phyloP scores from a whole-genome alignment of 2,797 vertebrate genomes.

The Telmatherina bonti region DNA sequence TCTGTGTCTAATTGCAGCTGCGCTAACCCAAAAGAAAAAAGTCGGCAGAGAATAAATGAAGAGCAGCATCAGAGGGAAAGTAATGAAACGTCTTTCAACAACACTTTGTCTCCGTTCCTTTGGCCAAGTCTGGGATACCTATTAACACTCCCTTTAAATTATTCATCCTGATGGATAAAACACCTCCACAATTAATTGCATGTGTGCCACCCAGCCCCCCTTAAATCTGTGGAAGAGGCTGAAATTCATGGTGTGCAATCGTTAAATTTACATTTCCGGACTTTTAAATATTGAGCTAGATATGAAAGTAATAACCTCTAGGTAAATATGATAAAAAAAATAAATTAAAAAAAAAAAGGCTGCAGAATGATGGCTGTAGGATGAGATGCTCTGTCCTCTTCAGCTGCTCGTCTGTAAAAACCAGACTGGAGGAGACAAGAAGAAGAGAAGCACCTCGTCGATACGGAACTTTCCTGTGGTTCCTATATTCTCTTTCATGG shows the following conservation, averaged over 20 bases:
- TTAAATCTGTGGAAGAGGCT: slow-evolving; percentile 71
- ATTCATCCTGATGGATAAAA: slow-evolving; percentile 89
- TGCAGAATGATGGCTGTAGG: slow-evolving; percentile 49
- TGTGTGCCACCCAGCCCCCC: slow-evolving; percentile 74
- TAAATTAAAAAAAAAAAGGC: slow-evolving; percentile 42
- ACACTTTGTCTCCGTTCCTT: slow-evolving; percentile 83
- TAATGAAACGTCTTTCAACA: slow-evolving; percentile 83
- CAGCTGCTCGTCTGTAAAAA: slow-evolving; percentile 41
- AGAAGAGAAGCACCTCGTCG: slow-evolving; percentile 55
- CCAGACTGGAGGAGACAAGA: slow-evolving; percentile 51
- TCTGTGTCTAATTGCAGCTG: slow-evolving; percentile 34
- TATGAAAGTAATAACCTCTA: slow-evolving; percentile 60
- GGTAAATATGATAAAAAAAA: slow-evolving; percentile 65
- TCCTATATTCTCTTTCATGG: slow-evolving; percentile 84
- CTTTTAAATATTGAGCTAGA: slow-evolving; percentile 54
- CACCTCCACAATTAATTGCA: slow-evolving; percentile 87
- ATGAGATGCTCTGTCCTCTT: slow-evolving; percentile 60
- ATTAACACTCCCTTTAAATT: slow-evolving; percentile 87
- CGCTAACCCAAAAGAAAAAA: slow-evolving; percentile 62
- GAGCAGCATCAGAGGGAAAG: slow-evolving; percentile 75
- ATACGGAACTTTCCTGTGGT: slow-evolving; percentile 69
- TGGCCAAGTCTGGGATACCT: slow-evolving; percentile 82
- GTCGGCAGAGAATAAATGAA: slow-evolving; percentile 69
- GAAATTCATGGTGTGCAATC: slow-evolving; percentile 59
- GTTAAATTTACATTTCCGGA: slow-evolving; percentile 67